These are phyloP conservation scores for Catajapyx aquilonaris DNA, from an alignment of 1,140 invertebrate species.

Conservation along the genomic window DNA sequence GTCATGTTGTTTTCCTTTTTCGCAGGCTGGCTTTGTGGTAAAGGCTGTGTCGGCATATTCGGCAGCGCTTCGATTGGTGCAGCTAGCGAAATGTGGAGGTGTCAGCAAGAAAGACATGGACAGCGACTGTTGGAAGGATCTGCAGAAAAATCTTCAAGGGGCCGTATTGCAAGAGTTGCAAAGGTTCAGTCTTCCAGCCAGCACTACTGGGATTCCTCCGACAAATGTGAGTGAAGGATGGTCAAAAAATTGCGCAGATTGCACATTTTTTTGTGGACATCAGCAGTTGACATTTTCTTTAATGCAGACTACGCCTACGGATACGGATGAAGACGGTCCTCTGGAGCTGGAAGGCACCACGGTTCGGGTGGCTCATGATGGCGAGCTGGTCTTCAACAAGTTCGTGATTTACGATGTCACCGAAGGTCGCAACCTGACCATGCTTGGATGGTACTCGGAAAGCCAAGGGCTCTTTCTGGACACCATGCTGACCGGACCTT, in stretches of 20 bases:
- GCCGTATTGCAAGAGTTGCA: neutral
- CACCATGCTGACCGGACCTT: conserved; percentile 5
- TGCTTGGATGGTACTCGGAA: conserved; percentile 16
- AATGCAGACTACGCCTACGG: too few relatives aligned
- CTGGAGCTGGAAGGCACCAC: conserved; percentile 13
- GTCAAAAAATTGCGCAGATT: too few relatives aligned
- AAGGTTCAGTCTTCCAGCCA: neutral
- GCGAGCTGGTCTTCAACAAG: conserved; percentile 12
- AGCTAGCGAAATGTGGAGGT: neutral
- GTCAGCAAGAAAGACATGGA: too few relatives aligned
- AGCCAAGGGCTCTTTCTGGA: conserved; percentile 15
- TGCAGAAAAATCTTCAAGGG: too few relatives aligned
- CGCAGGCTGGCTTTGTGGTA: neutral
- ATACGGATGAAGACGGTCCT: conserved; percentile 5
- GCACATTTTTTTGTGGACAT: too few relatives aligned
- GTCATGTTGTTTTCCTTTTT: neutral
- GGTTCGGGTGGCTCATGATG: conserved; percentile 11
- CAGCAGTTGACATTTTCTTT: too few relatives aligned
- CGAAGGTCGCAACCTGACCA: conserved; percentile 7
- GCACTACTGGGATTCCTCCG: too few relatives aligned
- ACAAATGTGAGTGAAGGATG: too few relatives aligned
- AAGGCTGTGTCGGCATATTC: neutral
- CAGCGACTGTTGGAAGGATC: too few relatives aligned
- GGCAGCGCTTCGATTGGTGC: neutral
- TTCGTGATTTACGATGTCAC: conserved; percentile 12